Evolutionary conservation across 1,140 invertebrate species (phyloP), one percentile per base, ranked within the genome.

Genomic region (Cydia strobilella): DNA sequence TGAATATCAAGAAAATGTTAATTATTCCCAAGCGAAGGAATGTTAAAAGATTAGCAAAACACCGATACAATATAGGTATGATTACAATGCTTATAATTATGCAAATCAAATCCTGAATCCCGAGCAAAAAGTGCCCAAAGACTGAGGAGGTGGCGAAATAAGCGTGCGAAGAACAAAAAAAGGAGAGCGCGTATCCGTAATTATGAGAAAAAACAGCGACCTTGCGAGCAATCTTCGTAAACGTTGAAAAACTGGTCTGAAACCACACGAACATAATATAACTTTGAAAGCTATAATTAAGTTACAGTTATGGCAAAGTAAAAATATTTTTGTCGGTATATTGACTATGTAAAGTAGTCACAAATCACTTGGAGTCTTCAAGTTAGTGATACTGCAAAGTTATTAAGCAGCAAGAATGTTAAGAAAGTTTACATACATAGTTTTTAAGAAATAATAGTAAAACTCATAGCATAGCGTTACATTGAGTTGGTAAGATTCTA

Each of bases 211-310:
- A 59, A 59, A 59, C 54, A 23, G 54, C 20, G 54, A 59, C 54
- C 54, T 59, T 59, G 54, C 18, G 20, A 59, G 54, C 54, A 59
- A 59, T 59, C 54, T 59, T 59, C 54, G 9, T 23, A 59, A 59
- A 59, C 12, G 63, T 66, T 69, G 9, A 35, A 69, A 69, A 69
- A 69, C 65, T 69, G 31, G 65, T 69, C 65, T 69, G n/a, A 35
- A 69, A 69, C 65, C 27, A 10, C 65, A 31, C 27, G 65, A 31
- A 35, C 65, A 69, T 69, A 69, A 69, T 69, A 35, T 69, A 10
- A 27, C 65, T 69, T 35, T 35, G 65, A 69, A 69, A 69, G 65
- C 31, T 39, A 69, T 35, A 69, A 69, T 69, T 69, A 69, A 42
- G 23, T 69, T 69, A 69, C 65, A 42, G 65, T 69, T 69, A 69